Percentiles rank a stretch among this genome's conserved stretches.
These are phyloP conservation scores for Cyclopterus lumpus DNA, from an alignment of 2,797 vertebrate species.

Conservation along the genomic window DNA sequence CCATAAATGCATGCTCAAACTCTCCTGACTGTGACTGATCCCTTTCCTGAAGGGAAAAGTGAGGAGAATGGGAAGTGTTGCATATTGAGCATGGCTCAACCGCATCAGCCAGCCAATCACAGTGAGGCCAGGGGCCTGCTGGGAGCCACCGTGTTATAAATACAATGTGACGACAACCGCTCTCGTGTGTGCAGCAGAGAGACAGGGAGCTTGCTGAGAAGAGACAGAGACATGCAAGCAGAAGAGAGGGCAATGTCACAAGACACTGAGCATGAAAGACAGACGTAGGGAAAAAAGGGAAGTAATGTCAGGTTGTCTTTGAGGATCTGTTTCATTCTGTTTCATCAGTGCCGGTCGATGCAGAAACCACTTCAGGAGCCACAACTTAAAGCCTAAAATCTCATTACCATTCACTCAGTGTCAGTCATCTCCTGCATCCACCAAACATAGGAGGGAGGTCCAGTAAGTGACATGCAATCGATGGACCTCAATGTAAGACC, in stretches of 20 bases:
- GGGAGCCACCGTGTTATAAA: conserved; percentile 70
- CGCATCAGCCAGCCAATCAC: conserved; percentile 51
- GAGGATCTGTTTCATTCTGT: conserved; percentile 30
- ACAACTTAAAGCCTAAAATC: conserved; percentile 25
- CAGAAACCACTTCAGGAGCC: conserved; percentile 30
- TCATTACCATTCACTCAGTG: conserved; percentile 25
- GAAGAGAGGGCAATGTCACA: conserved; percentile 3
- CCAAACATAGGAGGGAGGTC: conserved; percentile 9
- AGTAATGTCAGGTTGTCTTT: conserved; percentile 20
- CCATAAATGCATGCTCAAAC: conserved; percentile 26
- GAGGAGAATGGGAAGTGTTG: conserved; percentile 48
- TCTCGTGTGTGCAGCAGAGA: conserved; percentile 24
- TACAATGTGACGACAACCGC: conserved; percentile 66
- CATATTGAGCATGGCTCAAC: conserved; percentile 46
- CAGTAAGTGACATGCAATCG: not conserved
- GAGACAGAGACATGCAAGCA: conserved; percentile 8
- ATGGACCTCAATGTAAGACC: not conserved
- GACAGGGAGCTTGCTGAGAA: conserved; percentile 30
- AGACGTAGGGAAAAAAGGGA: not conserved
- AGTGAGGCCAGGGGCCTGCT: conserved; percentile 36
- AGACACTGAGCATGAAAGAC: conserved; percentile 14
- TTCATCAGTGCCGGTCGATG: conserved; percentile 37
- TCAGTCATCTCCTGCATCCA: conserved; percentile 22
- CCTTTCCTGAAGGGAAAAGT: conserved; percentile 58
- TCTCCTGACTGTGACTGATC: conserved; percentile 58